A percentile compares a stretch with the other conserved stretches of the same genome.
Evolutionary conservation across 2,113 vertebrate species (phyloP).

Genomic region (Tapirus terrestris): DNA sequence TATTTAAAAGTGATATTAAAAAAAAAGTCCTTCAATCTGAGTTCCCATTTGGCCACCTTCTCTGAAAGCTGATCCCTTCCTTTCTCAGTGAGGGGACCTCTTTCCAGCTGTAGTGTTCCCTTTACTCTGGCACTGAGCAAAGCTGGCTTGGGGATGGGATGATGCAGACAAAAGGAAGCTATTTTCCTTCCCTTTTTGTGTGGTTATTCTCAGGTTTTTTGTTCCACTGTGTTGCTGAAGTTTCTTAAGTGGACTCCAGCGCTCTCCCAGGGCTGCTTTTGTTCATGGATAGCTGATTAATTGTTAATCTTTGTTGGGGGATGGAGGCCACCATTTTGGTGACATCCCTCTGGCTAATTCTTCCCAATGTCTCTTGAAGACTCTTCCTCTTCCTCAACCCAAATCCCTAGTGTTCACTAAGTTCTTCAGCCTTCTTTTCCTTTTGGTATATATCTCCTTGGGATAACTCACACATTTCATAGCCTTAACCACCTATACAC

Average conservation of each 20-base stretch:
- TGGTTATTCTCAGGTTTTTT: background rate
- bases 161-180: background rate
- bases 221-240: background rate
- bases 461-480: background rate
- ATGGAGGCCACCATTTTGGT: background rate
- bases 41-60: background rate
- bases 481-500: background rate
- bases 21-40: background rate
- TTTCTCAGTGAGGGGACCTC: background rate
- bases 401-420: background rate
- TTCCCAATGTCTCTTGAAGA: background rate
- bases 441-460: background rate
- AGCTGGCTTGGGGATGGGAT: background rate
- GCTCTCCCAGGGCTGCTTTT: background rate
- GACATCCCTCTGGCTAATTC: background rate
- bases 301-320: background rate
- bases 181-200: background rate
- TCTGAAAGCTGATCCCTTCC: background rate
- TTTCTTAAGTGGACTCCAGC: background rate
- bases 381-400: background rate
- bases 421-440: background rate
- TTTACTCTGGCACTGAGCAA: background rate
- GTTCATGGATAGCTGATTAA: background rate
- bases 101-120: background rate
- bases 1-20: background rate